Conservation (phyloP, 2,888 invertebrate genomes). For the Dioctria linearis region DNA sequence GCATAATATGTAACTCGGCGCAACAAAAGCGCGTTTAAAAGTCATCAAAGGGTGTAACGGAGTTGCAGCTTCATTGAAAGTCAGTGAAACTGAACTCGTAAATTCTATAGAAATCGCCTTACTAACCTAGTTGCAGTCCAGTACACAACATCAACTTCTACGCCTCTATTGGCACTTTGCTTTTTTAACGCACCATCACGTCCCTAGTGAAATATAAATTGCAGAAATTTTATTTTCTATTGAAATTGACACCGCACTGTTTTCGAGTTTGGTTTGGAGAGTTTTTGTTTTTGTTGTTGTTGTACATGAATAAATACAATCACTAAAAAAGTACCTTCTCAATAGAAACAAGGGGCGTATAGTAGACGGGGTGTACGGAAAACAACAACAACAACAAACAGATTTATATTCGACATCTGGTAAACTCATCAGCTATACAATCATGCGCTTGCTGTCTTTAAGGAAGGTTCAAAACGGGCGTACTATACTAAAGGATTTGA, state of each 20-base stretch:
- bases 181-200: constrained; percentile 42
- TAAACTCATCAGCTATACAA: not conserved
- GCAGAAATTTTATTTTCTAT: constrained; percentile 29
- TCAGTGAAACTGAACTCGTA: constrained; percentile 46
- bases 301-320: too few relatives aligned
- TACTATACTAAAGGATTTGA: constrained; percentile 21
- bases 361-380: not conserved
- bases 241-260: constrained; percentile 27
- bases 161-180: not conserved
- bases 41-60: constrained; percentile 41
- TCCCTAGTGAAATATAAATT: constrained; percentile 25
- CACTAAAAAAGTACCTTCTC: not conserved
- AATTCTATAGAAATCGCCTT: constrained; percentile 39
- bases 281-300: not conserved
- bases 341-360: constrained; percentile 38
- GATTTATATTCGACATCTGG: constrained; percentile 27
- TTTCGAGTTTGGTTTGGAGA: not conserved
- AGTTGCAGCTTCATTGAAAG: constrained; percentile 48
- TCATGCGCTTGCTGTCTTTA: not conserved
- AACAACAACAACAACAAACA: constrained; percentile 37
- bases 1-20: constrained; percentile 19
- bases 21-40: constrained; percentile 37
- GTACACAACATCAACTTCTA: not conserved
- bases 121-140: constrained; percentile 26
- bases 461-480: constrained; percentile 42